Evolutionary conservation across 2,888 invertebrate species (phyloP), one percentile per base, ranked within the genome.

Genomic region (Drosophila meridiana): DNA sequence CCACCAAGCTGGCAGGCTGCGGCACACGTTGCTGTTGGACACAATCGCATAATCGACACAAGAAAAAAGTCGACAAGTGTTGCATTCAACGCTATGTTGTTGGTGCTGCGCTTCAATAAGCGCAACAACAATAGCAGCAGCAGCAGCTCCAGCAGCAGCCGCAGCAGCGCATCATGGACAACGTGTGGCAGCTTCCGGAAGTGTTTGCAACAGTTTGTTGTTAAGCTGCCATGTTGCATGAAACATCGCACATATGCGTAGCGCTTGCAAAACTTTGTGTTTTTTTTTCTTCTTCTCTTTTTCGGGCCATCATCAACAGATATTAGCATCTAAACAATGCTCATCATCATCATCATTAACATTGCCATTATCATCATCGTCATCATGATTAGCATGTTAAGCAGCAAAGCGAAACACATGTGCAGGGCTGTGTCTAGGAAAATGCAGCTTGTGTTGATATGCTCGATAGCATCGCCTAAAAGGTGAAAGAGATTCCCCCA

Each of bases 141-240:
- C 69, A 60, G 8, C 58, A 45, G 14, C 20, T 20, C 20, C 28
- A 13, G 26, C 26, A 56, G 42, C 56, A 70, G 56, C 20, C 7
- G 43, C 70, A 64, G 38, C 57, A 53, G 65, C 63, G 48, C 76
- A 72, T 72, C 73, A 66, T 79, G 38, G 65, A 56, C 64, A 76
- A 71, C 74, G 48, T 79, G 68, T 73, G 79, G 80, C 84, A 85
- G 85, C 89, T 84, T 86, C 85, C 85, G 89, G 84, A 79, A 83
- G 70, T 68, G 73, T 64, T 64, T 72, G 79, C 70, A 69, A 83
- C 73, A 80, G 69, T 70, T 80, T 71, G 62, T 50, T 62, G 66
- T 73, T 80, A 50, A 58, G 50, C 63, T 67, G 60, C 56, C 79
- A 60, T 71, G 82, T 82, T 69, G 82, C 82, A 81, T 81, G 78